phyloP scores from a whole-genome alignment of 2,797 vertebrate species.

The Ctenosaura bakeri region DNA sequence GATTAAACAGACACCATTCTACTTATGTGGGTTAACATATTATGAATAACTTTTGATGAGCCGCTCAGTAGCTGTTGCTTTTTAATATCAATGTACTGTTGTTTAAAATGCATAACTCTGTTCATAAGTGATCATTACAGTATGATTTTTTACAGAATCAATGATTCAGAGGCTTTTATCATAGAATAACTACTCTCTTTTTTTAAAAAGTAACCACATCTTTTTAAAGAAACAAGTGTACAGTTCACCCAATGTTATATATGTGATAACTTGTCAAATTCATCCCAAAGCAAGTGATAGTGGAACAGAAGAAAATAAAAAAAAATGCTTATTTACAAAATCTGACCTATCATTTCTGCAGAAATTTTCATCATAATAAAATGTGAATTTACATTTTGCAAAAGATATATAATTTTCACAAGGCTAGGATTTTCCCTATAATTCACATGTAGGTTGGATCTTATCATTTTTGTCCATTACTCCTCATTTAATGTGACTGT shows the following conservation, averaged over 20 bases:
- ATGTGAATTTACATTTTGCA: not conserved
- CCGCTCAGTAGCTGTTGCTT: not conserved
- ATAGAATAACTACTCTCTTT: not conserved
- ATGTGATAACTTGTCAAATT: not conserved
- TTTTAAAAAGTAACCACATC: not conserved
- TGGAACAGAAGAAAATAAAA: not conserved
- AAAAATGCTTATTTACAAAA: not conserved
- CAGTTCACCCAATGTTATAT: not conserved
- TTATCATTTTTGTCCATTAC: not conserved
- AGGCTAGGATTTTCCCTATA: not conserved
- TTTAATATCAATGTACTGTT: not conserved
- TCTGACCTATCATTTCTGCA: not conserved
- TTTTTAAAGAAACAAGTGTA: not conserved
- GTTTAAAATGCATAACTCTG: not conserved
- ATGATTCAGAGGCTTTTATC: not conserved
- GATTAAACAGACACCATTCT: not conserved
- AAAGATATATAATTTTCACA: not conserved
- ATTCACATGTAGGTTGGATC: not conserved
- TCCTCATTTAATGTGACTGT: not conserved
- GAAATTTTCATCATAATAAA: not conserved
- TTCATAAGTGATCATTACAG: not conserved
- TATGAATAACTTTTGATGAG: conserved; percentile 33
- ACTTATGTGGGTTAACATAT: not conserved
- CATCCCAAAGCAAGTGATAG: not conserved
- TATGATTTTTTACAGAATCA: not conserved